Evolutionary conservation across 2,113 vertebrate genomes (phyloP), one percentile per base, ranked within the genome.

Genomic region (Peromyscus californicus): DNA sequence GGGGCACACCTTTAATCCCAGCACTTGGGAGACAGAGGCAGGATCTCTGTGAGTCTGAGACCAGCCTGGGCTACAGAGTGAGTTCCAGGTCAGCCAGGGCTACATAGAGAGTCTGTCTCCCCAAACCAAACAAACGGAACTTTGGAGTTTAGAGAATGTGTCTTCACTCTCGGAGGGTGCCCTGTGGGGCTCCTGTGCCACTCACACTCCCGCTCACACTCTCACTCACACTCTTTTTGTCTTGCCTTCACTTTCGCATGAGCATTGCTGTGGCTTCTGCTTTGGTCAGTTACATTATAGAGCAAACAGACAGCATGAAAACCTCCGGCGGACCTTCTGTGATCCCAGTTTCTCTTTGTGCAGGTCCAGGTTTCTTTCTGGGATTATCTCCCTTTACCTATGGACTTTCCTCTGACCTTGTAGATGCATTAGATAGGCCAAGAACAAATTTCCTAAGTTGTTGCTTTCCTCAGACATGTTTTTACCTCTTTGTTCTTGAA

Each of bases 401-500:
- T 5, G 94, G 39, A 82, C 29, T 96, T 96, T 59, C 7, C 24
- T 78, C 87, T 72, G 87, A 93, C 63, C 51, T 79, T 90, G 11
- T 82, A 87, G 61, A 33, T 42, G 59, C 45, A 74, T 39, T 69
- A 67, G 45, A 1, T 83, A 48, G 61, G 17, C 22, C 51, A 59
- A 88, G 16, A 82, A 70, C 80, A 5, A 87, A 85, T 76, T 91
- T 13, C n/a, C 24, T 65, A 54, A 63, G 3, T 95, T 92, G 21
- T 36, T 92, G 5, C 26, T 83, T 92, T 84, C 78, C 61, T 88
- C n/a, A 12, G 31, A 65, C 26, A 67, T 63, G 13, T 54, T 85
- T 88, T 87, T 88, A 84, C 12, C 39, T 45, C n/a, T 95, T 93
- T 22, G 39, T 29, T 97, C 80, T 59, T 89, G 33, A 90, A 92